A percentile compares a stretch with the other conserved stretches of the same genome.
These are phyloP conservation scores for Toxonevra muliebris DNA, from an alignment of 2,888 invertebrate genomes.

Conservation along the genomic window DNA sequence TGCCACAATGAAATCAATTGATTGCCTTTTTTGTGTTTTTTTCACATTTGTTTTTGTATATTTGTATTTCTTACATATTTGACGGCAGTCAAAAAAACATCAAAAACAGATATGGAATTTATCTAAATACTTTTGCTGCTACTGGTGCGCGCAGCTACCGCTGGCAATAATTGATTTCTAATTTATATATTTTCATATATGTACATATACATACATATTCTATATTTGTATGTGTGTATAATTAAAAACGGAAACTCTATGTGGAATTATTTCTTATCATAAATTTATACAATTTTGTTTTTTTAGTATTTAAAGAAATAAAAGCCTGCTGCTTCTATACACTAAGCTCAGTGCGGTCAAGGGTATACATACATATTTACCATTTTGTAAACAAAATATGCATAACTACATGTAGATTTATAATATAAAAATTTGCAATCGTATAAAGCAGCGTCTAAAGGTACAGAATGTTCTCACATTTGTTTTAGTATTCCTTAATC, in stretches of 20 bases:
- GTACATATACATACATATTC: too few relatives aligned
- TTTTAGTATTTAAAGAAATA: too few relatives aligned
- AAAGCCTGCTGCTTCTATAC: too few relatives aligned
- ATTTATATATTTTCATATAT: not conserved
- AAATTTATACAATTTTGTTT: too few relatives aligned
- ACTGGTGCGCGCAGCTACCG: not conserved
- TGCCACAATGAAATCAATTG: slow-evolving; percentile 31
- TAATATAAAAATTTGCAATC: too few relatives aligned
- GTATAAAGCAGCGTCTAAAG: too few relatives aligned
- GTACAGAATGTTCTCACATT: too few relatives aligned
- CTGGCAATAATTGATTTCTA: slow-evolving; percentile 20
- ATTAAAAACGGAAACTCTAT: not conserved
- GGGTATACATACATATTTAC: too few relatives aligned
- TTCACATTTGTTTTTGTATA: not conserved
- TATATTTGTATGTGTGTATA: not conserved
- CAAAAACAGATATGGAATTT: not conserved
- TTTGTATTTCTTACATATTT: slow-evolving; percentile 10
- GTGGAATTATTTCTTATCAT: not conserved
- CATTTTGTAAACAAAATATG: too few relatives aligned
- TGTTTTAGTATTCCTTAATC: too few relatives aligned
- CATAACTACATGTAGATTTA: too few relatives aligned
- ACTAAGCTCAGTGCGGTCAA: too few relatives aligned
- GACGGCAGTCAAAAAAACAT: slow-evolving; percentile 4
- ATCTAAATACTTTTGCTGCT: slow-evolving; percentile 20
- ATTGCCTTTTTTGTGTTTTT: slow-evolving; percentile 12